phyloP scores from a whole-genome alignment of 2,797 vertebrate species.

The Momotus momota region DNA sequence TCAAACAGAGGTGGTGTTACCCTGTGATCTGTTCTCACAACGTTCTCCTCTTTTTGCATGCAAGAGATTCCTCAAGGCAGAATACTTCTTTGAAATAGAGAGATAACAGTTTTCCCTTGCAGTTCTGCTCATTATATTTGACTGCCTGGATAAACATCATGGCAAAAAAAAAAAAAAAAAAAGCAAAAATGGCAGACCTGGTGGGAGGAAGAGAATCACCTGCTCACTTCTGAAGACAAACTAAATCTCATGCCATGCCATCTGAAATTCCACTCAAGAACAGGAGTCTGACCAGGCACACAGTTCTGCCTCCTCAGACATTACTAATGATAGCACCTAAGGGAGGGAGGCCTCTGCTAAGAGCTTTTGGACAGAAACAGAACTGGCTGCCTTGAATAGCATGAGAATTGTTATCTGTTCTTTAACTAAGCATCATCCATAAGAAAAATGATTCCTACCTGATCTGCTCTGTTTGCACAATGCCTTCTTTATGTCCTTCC shows the following conservation, averaged over 20 bases:
- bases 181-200: neutral
- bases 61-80: neutral
- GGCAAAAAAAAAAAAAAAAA: neutral
- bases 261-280: neutral
- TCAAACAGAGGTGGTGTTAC: neutral
- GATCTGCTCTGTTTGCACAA: slow-evolving; percentile 97
- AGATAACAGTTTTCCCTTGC: neutral
- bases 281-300: neutral
- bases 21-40: neutral
- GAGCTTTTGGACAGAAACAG: neutral
- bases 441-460: slow-evolving; percentile 80
- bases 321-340: neutral
- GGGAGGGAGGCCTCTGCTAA: neutral
- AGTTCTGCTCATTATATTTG: neutral
- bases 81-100: neutral
- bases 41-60: neutral
- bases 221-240: neutral
- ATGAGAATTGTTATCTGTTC: neutral
- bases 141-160: neutral
- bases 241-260: neutral
- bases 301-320: neutral
- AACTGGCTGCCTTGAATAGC: neutral
- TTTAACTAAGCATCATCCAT: neutral
- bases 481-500: slow-evolving; percentile 98
- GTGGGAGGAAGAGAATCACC: neutral